phyloP scores from a whole-genome alignment of 2,888 invertebrate genomes.

The Phyllotreta cruciferae region DNA sequence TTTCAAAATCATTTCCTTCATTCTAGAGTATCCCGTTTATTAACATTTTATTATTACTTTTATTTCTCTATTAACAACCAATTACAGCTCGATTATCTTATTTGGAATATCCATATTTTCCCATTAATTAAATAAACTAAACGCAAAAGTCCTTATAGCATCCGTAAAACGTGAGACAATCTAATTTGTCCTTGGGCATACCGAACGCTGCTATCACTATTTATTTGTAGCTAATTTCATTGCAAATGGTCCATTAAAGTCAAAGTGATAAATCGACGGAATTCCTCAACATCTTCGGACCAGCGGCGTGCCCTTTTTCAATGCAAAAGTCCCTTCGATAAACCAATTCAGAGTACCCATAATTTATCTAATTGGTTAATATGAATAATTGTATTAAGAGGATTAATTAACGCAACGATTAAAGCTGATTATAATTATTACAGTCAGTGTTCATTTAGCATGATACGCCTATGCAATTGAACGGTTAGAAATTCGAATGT shows the following conservation, averaged over 20 bases:
- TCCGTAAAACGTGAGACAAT: slow-evolving; percentile 43
- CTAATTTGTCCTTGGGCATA: slow-evolving; percentile 45
- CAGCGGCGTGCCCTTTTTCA: neutral
- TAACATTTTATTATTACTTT: too few relatives aligned
- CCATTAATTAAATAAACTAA: too few relatives aligned
- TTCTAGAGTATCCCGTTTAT: too few relatives aligned
- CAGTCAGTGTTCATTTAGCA: neutral
- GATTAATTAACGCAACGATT: neutral
- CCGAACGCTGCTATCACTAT: slow-evolving; percentile 41
- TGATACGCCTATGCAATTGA: slow-evolving; percentile 1
- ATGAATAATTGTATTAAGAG: too few relatives aligned
- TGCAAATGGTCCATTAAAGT: slow-evolving; percentile 47
- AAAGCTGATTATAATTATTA: neutral
- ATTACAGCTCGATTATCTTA: too few relatives aligned
- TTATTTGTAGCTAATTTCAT: slow-evolving; percentile 45
- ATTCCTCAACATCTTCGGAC: slow-evolving; percentile 23
- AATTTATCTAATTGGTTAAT: neutral
- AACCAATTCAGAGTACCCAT: too few relatives aligned
- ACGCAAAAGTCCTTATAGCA: slow-evolving; percentile 2
- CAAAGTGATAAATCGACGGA: slow-evolving; percentile 44
- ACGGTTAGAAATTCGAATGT: slow-evolving; percentile 22
- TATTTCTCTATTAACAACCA: too few relatives aligned
- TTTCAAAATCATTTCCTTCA: too few relatives aligned
- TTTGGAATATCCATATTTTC: too few relatives aligned
- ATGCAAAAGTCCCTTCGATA: too few relatives aligned